Percentiles rank a stretch among this genome's conserved stretches.
Conservation (phyloP, 2,113 vertebrate species). For the Chunga burmeisteri region DNA sequence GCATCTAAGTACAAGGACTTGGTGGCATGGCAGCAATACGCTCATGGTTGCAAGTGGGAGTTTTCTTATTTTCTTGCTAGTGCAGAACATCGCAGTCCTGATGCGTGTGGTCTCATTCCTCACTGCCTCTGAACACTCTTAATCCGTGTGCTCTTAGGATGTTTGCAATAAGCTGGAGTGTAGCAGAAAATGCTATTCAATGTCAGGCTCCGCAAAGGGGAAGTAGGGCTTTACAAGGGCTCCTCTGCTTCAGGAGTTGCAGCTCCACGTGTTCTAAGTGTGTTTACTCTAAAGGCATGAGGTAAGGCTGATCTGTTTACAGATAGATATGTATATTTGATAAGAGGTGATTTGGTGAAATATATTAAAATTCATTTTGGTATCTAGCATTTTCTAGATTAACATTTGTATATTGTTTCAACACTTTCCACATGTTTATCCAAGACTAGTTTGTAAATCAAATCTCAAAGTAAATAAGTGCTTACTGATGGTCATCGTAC, state of each 20-base stretch:
- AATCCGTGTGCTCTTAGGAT: not conserved
- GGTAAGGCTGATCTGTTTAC: not conserved
- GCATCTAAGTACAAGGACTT: not conserved
- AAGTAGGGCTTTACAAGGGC: not conserved
- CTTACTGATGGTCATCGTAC: not conserved
- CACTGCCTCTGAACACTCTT: not conserved
- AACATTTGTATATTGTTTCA: not conserved
- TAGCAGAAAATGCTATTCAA: not conserved
- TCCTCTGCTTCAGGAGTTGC: not conserved
- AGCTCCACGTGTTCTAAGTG: fast-evolving
- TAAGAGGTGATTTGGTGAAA: not conserved
- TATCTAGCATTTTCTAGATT: not conserved
- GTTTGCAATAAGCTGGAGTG: not conserved
- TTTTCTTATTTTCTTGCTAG: not conserved
- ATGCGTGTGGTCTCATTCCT: fast-evolving
- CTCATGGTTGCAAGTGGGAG: not conserved
- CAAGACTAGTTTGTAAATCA: not conserved
- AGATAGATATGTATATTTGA: not conserved
- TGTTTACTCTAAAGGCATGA: not conserved
- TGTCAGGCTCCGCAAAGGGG: not conserved
- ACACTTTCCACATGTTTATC: not conserved
- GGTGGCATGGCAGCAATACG: not conserved
- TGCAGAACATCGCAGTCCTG: not conserved
- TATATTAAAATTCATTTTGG: not conserved
- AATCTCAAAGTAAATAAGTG: not conserved